A percentile compares a stretch with the other conserved stretches of the same genome.
phyloP scores from a whole-genome alignment of 2,113 vertebrate genomes.

The Chrysochloris asiatica region DNA sequence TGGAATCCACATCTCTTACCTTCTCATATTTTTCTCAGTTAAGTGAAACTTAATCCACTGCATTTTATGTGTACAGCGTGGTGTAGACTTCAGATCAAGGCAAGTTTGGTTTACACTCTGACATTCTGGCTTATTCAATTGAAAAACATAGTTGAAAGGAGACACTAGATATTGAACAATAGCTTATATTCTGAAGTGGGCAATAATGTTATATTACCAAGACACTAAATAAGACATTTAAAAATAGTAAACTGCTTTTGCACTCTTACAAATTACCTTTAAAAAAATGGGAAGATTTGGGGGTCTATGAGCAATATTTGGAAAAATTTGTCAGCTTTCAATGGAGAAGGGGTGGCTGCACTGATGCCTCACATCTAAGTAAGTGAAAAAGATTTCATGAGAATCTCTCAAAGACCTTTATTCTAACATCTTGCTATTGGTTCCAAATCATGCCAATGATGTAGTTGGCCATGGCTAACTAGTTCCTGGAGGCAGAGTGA shows the following conservation, averaged over 20 bases:
- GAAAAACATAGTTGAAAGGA: not conserved
- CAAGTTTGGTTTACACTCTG: not conserved
- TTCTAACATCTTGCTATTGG: not conserved
- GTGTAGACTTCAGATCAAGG: not conserved
- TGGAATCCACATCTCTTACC: not conserved
- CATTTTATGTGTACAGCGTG: not conserved
- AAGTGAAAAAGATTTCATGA: not conserved
- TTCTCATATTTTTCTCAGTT: not conserved
- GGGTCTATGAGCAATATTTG: no score
- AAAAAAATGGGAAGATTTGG: no score
- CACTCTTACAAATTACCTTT: no score
- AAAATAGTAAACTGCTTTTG: no score
- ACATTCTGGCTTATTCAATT: not conserved
- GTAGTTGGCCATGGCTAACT: not conserved
- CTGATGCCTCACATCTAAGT: no score
- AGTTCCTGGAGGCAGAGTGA: not conserved
- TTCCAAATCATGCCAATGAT: not conserved
- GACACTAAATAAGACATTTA: no score
- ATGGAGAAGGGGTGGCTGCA: no score
- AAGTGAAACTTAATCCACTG: not conserved
- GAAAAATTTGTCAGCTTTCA: no score
- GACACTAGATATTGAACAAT: no score
- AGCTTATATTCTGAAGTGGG: not conserved
- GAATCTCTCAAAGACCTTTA: not conserved
- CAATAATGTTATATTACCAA: no score